Conservation (phyloP, 2,888 invertebrate species). For the Amitus sp. region DNA sequence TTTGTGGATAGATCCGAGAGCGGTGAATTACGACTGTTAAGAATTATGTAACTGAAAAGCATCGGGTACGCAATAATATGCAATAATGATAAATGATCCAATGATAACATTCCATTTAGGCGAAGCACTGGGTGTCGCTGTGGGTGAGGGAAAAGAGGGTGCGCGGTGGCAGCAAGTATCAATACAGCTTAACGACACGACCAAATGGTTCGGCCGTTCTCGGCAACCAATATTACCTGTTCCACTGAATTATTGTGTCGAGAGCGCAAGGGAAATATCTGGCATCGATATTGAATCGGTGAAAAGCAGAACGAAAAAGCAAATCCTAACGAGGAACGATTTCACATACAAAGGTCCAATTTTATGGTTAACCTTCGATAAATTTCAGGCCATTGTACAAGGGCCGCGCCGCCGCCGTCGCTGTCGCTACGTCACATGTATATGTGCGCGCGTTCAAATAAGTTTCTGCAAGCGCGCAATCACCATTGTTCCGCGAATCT, state of each 20-base stretch:
- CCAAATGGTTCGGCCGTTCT: conserved; percentile 56
- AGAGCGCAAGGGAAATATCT: conserved; percentile 57
- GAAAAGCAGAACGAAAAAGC: conserved; percentile 36
- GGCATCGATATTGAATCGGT: conserved; percentile 56
- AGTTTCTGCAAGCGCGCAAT: conserved; percentile 33
- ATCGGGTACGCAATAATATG: conserved; percentile 45
- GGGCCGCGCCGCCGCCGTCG: conserved; percentile 15
- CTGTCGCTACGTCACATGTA: background rate
- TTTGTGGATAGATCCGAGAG: conserved; percentile 36
- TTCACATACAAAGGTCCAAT: conserved; percentile 47
- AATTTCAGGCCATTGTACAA: conserved; percentile 43
- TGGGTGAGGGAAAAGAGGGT: conserved; percentile 22
- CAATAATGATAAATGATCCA: conserved; percentile 53
- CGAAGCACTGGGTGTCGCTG: no score
- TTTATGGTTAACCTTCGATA: conserved; percentile 50
- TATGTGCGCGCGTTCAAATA: conserved; percentile 27
- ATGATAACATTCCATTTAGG: conserved; percentile 55
- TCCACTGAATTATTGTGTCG: conserved; percentile 59
- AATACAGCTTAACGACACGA: conserved; percentile 56
- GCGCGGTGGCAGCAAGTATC: conserved; percentile 52
- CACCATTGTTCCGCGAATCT: conserved; percentile 40
- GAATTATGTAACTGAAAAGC: conserved; percentile 50
- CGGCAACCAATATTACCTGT: conserved; percentile 56
- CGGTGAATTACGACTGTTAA: conserved; percentile 45
- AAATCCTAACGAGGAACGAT: conserved; percentile 47